phyloP scores from a whole-genome alignment of 2,113 vertebrate genomes.

The Taurulus bubalis region DNA sequence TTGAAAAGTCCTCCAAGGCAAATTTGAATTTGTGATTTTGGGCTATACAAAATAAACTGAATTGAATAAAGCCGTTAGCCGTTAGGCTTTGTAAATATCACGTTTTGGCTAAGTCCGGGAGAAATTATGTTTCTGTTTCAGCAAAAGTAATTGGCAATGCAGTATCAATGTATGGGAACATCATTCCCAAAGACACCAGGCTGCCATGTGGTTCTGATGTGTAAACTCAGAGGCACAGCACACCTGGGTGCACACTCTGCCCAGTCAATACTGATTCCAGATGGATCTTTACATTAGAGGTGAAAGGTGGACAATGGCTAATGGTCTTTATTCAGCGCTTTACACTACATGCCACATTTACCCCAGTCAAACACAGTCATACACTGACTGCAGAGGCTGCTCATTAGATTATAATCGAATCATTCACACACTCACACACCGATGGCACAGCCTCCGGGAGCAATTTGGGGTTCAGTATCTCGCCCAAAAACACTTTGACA shows the following conservation, averaged over 20 bases:
- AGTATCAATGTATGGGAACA: no score
- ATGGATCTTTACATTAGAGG: conserved; percentile 18
- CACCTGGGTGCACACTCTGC: not conserved
- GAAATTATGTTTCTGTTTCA: no score
- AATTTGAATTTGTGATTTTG: no score
- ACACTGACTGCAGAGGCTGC: not conserved
- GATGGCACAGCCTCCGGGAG: not conserved
- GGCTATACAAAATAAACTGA: no score
- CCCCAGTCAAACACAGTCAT: not conserved
- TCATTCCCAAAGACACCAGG: not conserved
- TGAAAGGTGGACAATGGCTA: not conserved
- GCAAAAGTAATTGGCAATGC: no score
- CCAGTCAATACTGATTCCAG: not conserved
- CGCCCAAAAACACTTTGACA: not conserved
- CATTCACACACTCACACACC: not conserved
- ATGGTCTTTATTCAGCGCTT: not conserved
- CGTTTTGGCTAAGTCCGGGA: no score
- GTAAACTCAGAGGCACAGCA: not conserved
- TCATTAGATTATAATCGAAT: not conserved
- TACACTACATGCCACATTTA: not conserved
- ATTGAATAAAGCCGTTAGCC: no score
- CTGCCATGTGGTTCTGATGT: not conserved
- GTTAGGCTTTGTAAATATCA: no score
- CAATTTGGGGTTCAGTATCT: not conserved
- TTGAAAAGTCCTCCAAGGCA: no score